Evolutionary conservation across 2,113 vertebrate genomes (phyloP).

Genomic region (Psilopogon haemacephalus): DNA sequence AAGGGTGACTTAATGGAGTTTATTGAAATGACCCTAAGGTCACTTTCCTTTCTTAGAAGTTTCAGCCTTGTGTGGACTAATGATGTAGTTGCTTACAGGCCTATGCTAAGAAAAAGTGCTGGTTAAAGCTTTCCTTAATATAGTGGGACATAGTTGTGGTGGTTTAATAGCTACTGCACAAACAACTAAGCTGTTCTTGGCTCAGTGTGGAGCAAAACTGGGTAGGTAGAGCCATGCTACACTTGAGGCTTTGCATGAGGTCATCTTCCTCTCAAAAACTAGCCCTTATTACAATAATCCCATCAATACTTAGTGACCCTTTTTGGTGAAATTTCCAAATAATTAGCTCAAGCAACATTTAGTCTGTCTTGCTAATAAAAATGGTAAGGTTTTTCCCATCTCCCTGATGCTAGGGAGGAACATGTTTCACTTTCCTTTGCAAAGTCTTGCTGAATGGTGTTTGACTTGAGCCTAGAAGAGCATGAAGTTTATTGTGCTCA

Average conservation of each 20-base stretch:
- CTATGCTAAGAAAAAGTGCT: background rate
- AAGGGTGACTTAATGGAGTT: rapidly evolving
- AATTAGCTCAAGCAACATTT: background rate
- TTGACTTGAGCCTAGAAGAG: background rate
- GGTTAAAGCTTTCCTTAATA: rapidly evolving
- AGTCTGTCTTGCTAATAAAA: background rate
- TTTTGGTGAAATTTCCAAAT: background rate
- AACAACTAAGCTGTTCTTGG: background rate
- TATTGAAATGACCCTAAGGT: background rate
- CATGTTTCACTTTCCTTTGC: background rate
- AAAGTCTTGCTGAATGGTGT: background rate
- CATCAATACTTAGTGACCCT: background rate
- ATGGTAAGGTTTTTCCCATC: background rate
- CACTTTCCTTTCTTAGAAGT: background rate
- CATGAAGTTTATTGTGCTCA: background rate
- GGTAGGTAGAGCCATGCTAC: background rate
- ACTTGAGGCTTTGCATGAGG: background rate
- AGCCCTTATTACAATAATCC: background rate
- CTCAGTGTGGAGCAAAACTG: background rate
- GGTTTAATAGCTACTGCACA: background rate
- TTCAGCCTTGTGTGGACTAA: background rate
- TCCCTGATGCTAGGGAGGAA: background rate
- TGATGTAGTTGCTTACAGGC: background rate
- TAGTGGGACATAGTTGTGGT: background rate
- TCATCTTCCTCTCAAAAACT: background rate